Percentiles rank a stretch among this genome's conserved stretches.
Evolutionary conservation across 2,113 vertebrate genomes (phyloP).

Genomic region (Corvus cornix): DNA sequence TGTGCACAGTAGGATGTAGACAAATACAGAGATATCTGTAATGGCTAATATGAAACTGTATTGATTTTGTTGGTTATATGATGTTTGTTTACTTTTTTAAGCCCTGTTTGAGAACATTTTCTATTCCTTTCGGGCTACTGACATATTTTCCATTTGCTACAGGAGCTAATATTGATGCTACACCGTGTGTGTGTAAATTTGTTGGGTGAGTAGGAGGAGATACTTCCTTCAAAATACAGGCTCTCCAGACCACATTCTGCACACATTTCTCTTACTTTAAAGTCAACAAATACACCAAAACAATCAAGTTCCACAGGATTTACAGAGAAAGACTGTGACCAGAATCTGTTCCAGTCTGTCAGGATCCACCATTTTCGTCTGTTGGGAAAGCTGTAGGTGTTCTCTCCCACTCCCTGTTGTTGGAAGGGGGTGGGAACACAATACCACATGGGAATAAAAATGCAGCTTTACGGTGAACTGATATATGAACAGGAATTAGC

Average conservation of each 20-base stretch:
- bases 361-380: slow-evolving; percentile 49
- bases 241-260: slow-evolving; percentile 39
- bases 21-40: slow-evolving; percentile 3
- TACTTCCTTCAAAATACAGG: slow-evolving; percentile 37
- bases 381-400: slow-evolving; percentile 34
- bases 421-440: slow-evolving; percentile 20
- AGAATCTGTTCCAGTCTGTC: slow-evolving; percentile 32
- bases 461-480: slow-evolving; percentile 23
- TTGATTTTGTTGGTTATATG: slow-evolving; percentile 41
- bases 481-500: slow-evolving; percentile 42
- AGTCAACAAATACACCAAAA: background rate
- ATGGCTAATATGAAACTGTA: slow-evolving; percentile 17
- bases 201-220: slow-evolving; percentile 42
- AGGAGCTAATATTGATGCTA: slow-evolving; percentile 35
- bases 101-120: slow-evolving; percentile 42
- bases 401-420: slow-evolving; percentile 31
- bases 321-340: background rate
- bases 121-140: background rate
- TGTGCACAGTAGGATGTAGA: background rate
- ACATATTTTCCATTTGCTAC: slow-evolving; percentile 32
- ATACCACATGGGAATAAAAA: slow-evolving; percentile 28
- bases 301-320: background rate
- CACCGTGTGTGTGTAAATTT: slow-evolving; percentile 11
- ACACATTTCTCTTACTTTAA: background rate
- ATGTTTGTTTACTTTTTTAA: slow-evolving; percentile 50